Base-by-base conservation (phyloP, 2,797 vertebrate species). In the Tragelaphus eurycerus region DNA sequence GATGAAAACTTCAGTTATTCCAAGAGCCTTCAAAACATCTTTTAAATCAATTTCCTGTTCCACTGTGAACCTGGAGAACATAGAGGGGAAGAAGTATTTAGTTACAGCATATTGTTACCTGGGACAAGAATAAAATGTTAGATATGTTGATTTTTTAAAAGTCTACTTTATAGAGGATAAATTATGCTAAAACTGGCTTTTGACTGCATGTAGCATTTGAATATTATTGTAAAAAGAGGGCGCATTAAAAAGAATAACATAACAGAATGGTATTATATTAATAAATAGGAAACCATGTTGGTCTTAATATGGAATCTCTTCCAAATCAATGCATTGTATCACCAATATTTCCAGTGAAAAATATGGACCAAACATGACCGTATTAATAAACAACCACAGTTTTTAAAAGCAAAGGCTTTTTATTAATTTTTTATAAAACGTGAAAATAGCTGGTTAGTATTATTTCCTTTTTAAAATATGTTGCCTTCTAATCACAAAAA, bases 11-110 rank as follows among this genome's bases (percentile, higher is more conserved):
- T 99, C 99, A 76, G 98, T 99, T 97, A 99, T 99, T 98, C 99
- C 99, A 27, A 99, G 99, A 85, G 99, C 98, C 98, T 99, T 99
- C 98, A 99, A 99, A 78, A 98, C 98, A 86, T 99, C 99, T 97
- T 98, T 99, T 98, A 99, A 98, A 98, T 99, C 99, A 85, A 99
- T 99, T 98, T 99, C 99, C 98, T 99, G 99, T 97, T 99, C 99
- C 96, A 99, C 99, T 97, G 99, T 99, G 98, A 99, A 99, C 98
- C 99, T 99, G 97, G 21, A 98, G 57, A 96, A 95, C 0, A 31
- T 1, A 96, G 19, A 0, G 48, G 57, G 90, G 81, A 81, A 93
- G 43, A 92, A 71, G 13, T 48, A 89, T 86, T 87, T 90, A 87
- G 8, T 86, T 78, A 89, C 3, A 88, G 43, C n/a, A 82, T 52